These are phyloP conservation scores for Choloepus hoffmanni DNA, from an alignment of 2,113 vertebrate species.

Conservation along the genomic window DNA sequence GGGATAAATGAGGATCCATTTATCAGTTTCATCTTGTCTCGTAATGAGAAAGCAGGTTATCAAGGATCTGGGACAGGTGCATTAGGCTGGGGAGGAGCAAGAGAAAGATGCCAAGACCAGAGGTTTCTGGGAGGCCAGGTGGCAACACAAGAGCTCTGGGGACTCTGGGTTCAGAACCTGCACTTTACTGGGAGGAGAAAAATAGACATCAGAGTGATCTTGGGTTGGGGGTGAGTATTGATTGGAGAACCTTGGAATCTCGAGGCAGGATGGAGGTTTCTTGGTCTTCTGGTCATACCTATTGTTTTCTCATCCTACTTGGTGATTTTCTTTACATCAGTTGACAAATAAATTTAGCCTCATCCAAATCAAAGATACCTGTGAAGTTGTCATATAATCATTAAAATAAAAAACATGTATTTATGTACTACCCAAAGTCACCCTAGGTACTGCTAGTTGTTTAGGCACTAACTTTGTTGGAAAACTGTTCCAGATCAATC, in stretches of 20 bases:
- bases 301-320: background rate
- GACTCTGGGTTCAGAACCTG: background rate
- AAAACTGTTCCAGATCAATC: background rate
- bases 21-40: background rate
- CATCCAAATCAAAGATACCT: background rate
- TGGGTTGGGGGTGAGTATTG: background rate
- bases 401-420: background rate
- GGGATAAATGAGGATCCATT: background rate
- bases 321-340: background rate
- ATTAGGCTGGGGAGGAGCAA: background rate
- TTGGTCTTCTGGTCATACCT: background rate
- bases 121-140: background rate
- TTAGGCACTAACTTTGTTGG: background rate
- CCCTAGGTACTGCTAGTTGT: no score
- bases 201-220: background rate
- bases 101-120: background rate
- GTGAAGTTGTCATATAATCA: background rate
- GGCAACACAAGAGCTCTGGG: background rate
- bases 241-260: background rate
- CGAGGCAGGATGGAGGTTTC: background rate
- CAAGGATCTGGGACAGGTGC: background rate
- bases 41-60: background rate
- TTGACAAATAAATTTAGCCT: background rate
- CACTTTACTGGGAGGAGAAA: background rate
- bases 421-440: no score